Base-by-base conservation (phyloP, 2,888 invertebrate genomes). In the Polydrusus tereticollis region DNA sequence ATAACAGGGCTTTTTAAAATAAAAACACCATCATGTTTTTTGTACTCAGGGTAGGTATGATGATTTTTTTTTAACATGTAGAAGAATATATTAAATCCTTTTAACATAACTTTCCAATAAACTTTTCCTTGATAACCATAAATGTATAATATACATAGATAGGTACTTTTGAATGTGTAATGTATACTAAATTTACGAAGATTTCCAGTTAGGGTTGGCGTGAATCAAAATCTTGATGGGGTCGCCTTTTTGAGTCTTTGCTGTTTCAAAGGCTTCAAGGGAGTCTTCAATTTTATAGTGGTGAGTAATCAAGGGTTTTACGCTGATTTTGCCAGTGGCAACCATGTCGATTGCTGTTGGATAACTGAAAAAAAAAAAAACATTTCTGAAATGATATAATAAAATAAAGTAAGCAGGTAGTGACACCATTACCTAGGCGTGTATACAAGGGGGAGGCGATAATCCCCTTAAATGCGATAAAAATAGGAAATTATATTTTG, bases 171-270 rank as follows among this genome's bases (percentile, higher is more conserved):
- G 3, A 16, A n/a, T 10, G 10, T 12, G 20, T 20, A 20, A 7
- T n/a, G 4, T 47, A 12, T 6, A 10, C 8, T 20, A 20, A 7
- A 16, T 16, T 67, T 69, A 72, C 26, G 70, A 71, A 50, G 66
- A 73, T 69, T 80, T 83, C 83, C 83, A 83, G 65, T 81, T 78
- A 4, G 84, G 82, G 77, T 86, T 86, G 73, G 90, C 89, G 82
- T 96, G 93, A 68, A 97, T 96, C 90, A 97, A 93, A 78, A 97
- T 93, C 86, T 97, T 97, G 80, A 97, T 93, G 0, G 93, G 90
- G 70, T 89, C 89, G 74, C 91, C 93, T 58, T 88, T 85, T 1
- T 93, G 93, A 59, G 89, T 89, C 74, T 90, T 91, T 0, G 96
- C 91, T 4, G 92, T 91, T 80, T 97, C 92, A 85, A 97, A 97